Evolutionary conservation across 2,888 invertebrate genomes (phyloP), one percentile per base, ranked within the genome.

Genomic region (Oligia fasciuncula): DNA sequence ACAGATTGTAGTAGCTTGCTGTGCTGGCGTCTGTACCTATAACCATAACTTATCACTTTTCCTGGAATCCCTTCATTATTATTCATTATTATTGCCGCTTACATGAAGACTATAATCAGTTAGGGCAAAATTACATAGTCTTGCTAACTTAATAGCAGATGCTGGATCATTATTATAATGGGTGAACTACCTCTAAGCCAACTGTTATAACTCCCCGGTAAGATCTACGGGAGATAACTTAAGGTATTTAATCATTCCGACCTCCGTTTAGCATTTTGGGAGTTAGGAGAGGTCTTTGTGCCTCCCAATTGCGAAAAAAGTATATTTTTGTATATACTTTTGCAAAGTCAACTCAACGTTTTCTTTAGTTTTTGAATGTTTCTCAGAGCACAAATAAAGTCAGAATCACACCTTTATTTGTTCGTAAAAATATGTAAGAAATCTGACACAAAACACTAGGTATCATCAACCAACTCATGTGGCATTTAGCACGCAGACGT

Each of bases 131-230:
- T 40, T 68, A 40, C n/a, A 35, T 62, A 46, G 40, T 40, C 17
- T 49, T 40, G 49, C n/a, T 69, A 57, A 69, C 76, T 57, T 62
- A 62, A 67, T 80, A 4, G 46, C 40, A 29, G 43, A 43, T 60
- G 23, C 4, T 40, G 40, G 51, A 67, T 40, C 9, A 57, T 75
- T 68, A 81, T 68, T 46, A 35, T 23, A 51, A 19, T 63, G 23
- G 17, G 17, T n/a, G 5, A 46, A 46, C 43, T 23, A 60, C 43
- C 19, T 46, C 29, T 23, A 9, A 23, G 29, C n/a, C 57, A 60
- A 17, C 68, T 68, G n/a, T 51, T 62, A 23, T n/a, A 40, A 29
- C 43, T 67, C 51, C 17, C 13, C 5, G 3, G 46, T 67, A 43
- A 43, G n/a, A 46, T 60, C 3, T 60, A 14, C 29, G 8, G 6